These are phyloP conservation scores for Hydra vulgaris DNA, from an alignment of 30 jellyfish, hydroid and myxozoan genomes.

Conservation along the genomic window DNA sequence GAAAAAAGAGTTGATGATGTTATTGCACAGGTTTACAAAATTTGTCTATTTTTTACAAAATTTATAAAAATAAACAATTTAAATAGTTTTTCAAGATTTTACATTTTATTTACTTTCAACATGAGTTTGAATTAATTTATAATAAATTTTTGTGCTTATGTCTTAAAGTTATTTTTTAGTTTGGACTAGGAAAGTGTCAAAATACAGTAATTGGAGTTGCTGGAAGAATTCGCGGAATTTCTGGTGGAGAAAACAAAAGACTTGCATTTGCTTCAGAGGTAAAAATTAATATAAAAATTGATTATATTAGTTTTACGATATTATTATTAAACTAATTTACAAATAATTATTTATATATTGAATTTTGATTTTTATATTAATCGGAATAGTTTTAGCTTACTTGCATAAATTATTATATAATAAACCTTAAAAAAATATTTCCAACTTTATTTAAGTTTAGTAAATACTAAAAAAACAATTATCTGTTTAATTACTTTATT, in stretches of 20 bases:
- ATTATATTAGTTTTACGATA: too few species aligned
- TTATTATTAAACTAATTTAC: too few species aligned
- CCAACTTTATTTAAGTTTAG: too few species aligned
- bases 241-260: conserved; percentile 11
- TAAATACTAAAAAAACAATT: too few species aligned
- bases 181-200: conserved; percentile 79
- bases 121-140: not conserved
- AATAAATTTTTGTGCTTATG: not conserved
- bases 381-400: not conserved
- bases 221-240: conserved; percentile 87
- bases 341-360: too few species aligned
- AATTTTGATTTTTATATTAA: too few species aligned
- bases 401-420: too few species aligned
- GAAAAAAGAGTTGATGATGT: conserved; percentile 57
- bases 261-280: conserved; percentile 50
- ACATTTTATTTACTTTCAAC: not conserved
- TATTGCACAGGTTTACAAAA: conserved; percentile 41
- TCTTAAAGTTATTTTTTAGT: conserved; percentile 31
- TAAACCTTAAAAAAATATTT: too few species aligned
- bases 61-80: too few species aligned
- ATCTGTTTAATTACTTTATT: not conserved
- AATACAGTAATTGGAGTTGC: conserved; percentile 87
- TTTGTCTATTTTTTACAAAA: not conserved
- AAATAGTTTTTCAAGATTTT: not conserved
- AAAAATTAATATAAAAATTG: not conserved